Base-by-base conservation (phyloP, 2,888 invertebrate genomes). In the Protonemura montana region DNA sequence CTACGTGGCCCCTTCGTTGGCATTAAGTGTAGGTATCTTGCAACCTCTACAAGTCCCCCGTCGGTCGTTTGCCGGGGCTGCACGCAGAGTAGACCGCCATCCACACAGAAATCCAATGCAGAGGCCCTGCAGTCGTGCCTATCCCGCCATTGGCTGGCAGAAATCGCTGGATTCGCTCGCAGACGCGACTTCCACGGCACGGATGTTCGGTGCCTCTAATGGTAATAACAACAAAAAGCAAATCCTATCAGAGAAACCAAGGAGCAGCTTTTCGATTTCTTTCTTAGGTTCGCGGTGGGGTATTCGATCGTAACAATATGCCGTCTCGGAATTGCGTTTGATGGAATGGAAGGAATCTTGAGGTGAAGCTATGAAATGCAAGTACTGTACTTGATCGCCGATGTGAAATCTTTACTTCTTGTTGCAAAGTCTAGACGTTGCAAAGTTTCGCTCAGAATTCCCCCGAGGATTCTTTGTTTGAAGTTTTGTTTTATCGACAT, bases 1-100 rank as follows among this genome's bases (percentile, higher is more conserved):
- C 59, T 10, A 13, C 78, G 10, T 78, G 28, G 78, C 28, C 27
- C 78, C 27, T 28, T 78, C 78, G 21, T 78, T 27, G 26, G 13
- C 28, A 78, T 78, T 28, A 28, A 28, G 78, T 25, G 78, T 78
- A 78, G 78, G 81, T 30, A 81, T 81, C 29, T 81, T 81, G 30
- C 81, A 29, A 29, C 28, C 30, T 3, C 81, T 81, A 30, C 30
- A 29, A 29, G 30, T 28, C 30, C 81, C 81, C 6, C 28, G 81
- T 3, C 30, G 28, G 81, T 81, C 81, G 81, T 81, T 81, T 81
- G 81, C 29, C 27, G 6, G 13, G 35, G n/a, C 28, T 81, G 30
- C 81, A 81, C 81, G 81, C 81, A 28, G 81, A 35, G 59, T 21
- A 10, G 59, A 59, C 59, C 35, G 59, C 21, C 59, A 21, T 10